These are phyloP conservation scores for Odontothrips loti DNA, from an alignment of 2,888 invertebrate species.

Conservation along the genomic window DNA sequence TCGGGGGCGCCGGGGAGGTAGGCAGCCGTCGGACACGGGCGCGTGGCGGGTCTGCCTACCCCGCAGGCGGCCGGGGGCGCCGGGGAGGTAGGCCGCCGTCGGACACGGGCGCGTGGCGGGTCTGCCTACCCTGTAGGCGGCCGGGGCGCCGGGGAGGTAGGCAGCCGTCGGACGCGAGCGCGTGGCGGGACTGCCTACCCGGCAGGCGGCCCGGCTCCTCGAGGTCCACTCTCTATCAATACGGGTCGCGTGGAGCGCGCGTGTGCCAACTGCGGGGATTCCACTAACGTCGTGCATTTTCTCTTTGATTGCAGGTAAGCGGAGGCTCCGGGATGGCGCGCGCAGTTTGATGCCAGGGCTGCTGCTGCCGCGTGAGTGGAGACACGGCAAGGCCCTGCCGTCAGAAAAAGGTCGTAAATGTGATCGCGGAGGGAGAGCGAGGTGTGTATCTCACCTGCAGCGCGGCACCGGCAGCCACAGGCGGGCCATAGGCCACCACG, in stretches of 20 bases:
- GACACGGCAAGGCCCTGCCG: too few relatives aligned
- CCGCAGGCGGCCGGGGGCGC: neutral
- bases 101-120: neutral
- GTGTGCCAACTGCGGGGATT: neutral
- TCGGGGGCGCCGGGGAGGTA: too few relatives aligned
- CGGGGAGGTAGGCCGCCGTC: neutral
- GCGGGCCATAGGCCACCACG: neutral
- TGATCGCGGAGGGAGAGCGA: too few relatives aligned
- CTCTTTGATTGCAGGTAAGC: slow-evolving; percentile 11
- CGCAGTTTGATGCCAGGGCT: too few relatives aligned
- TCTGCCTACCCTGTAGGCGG: neutral
- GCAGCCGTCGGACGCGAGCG: neutral
- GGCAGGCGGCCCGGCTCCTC: too few relatives aligned
- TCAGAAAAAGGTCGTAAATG: too few relatives aligned
- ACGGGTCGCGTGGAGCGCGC: too few relatives aligned
- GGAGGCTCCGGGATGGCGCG: neutral
- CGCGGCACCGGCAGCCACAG: too few relatives aligned
- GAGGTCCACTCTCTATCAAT: too few relatives aligned
- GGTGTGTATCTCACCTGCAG: too few relatives aligned
- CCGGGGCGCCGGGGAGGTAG: neutral
- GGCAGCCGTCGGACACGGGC: neutral
- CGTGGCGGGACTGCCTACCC: neutral
- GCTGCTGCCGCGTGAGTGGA: too few relatives aligned
- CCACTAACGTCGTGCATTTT: neutral
- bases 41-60: neutral